Base-by-base conservation (phyloP, 1,140 invertebrate genomes). In the Chrysomallon squamiferum region DNA sequence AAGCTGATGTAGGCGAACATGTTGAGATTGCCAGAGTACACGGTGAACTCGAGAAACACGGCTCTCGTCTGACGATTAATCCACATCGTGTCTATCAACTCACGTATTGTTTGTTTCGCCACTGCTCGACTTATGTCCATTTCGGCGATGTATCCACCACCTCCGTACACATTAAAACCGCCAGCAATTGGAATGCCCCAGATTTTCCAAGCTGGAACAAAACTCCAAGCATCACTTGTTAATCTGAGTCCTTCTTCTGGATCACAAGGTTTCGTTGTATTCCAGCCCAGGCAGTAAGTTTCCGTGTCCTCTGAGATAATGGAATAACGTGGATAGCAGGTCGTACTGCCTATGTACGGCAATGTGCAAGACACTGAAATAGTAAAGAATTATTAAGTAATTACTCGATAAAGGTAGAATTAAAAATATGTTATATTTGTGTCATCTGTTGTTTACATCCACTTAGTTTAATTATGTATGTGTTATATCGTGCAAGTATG, bases 1-100 rank as follows among this genome's bases (percentile, higher is more conserved):
- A 77, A 68, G 7, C 63, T 63, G 15, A 65, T 58, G 38, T 72
- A 73, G 9, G 62, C 49, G 58, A 81, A 78, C 32, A 78, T 29
- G 43, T 80, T 77, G 0, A 69, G 67, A 54, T 74, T 75, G 5
- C 86, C 83, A 75, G 88, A 89, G 67, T 88, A 89, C 1, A 87
- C 75, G 5, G 87, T 86, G 66, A 87, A 87, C 64, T 89, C 88
- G 5, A 87, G 69, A 60, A 88, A 83, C 11, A 89, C 78, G 5
- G 86, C 87, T 69, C 88, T 71, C 2, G 88, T 88, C 15, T 79
- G 62, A 43, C 80, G 59, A 67, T 89, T 87, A 13, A 88, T 81
- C 88, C 88, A 89, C 32, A 58, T 65, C 35, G 71, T 63, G 5
- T 66, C 62, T 35, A 83, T 59, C 6, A 88, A 68, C 47, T 78